phyloP scores from a whole-genome alignment of 2,113 vertebrate species.

The Athene cunicularia region DNA sequence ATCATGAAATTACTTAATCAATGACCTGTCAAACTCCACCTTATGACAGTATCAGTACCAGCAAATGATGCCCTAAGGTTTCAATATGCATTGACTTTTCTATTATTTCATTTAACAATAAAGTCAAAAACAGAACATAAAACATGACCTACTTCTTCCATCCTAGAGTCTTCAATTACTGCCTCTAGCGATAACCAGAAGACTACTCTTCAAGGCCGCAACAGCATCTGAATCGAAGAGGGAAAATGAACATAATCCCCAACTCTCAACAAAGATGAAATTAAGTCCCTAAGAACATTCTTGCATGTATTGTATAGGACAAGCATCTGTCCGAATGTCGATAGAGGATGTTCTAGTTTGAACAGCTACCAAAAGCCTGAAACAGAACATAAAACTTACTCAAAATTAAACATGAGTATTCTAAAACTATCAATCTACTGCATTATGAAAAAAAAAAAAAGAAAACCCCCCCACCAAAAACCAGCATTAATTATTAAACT shows the following conservation, averaged over 20 bases:
- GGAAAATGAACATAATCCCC: constrained; percentile 14
- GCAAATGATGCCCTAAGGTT: constrained; percentile 23
- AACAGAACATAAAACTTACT: not conserved
- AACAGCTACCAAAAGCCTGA: not conserved
- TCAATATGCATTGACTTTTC: not conserved
- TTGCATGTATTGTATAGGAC: not conserved
- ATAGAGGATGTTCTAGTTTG: not conserved
- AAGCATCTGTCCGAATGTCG: not conserved
- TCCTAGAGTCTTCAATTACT: not conserved
- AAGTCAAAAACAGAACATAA: constrained; percentile 13
- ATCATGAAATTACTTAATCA: constrained; percentile 27
- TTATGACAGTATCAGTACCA: constrained; percentile 14
- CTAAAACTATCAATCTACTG: not conserved
- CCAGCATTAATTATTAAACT: not conserved
- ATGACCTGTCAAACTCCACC: not conserved
- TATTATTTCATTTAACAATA: not conserved
- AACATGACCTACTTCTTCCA: constrained; percentile 12
- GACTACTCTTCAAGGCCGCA: not conserved
- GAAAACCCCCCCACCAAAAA: not conserved
- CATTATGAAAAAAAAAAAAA: not conserved
- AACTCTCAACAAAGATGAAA: not conserved
- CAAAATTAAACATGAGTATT: not conserved
- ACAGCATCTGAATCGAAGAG: not conserved
- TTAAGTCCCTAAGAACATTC: not conserved
- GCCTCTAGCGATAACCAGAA: constrained; percentile 2